A percentile compares a stretch with the other conserved stretches of the same genome.
phyloP scores from a whole-genome alignment of 92 coral and sea anemone species.

The Zoanthus gigantus region DNA sequence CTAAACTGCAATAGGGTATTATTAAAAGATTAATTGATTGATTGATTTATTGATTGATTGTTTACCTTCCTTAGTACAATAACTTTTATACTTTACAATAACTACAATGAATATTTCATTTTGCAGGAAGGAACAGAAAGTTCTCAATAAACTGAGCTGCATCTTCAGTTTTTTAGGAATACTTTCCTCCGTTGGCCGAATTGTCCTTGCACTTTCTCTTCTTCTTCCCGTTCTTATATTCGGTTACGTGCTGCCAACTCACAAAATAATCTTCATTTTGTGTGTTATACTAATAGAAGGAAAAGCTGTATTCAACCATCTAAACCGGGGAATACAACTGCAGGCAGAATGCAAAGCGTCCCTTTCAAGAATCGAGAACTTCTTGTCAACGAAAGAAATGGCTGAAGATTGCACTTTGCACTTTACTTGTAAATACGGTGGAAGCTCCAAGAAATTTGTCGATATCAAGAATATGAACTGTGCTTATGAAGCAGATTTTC shows the following conservation, averaged over 20 bases:
- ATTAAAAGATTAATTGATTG: no score
- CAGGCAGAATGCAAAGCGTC: conserved; percentile 21
- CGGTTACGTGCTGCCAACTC: background rate
- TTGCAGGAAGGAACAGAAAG: no score
- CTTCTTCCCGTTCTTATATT: background rate
- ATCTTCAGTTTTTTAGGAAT: background rate
- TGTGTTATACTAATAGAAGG: background rate
- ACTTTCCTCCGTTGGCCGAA: background rate
- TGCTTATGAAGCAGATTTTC: background rate
- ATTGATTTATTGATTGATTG: no score
- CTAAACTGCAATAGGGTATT: no score
- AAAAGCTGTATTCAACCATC: background rate
- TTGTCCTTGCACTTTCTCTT: background rate
- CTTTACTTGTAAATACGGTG: background rate
- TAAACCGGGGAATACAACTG: background rate
- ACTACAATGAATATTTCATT: no score
- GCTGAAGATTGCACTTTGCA: background rate
- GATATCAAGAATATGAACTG: background rate
- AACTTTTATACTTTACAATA: no score
- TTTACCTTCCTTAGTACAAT: no score
- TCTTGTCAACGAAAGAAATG: background rate
- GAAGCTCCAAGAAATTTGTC: background rate
- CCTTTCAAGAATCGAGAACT: background rate
- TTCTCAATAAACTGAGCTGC: no score
- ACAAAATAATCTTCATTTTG: background rate